Conservation (phyloP, 2,113 vertebrate species). For the Hydropotes inermis region DNA sequence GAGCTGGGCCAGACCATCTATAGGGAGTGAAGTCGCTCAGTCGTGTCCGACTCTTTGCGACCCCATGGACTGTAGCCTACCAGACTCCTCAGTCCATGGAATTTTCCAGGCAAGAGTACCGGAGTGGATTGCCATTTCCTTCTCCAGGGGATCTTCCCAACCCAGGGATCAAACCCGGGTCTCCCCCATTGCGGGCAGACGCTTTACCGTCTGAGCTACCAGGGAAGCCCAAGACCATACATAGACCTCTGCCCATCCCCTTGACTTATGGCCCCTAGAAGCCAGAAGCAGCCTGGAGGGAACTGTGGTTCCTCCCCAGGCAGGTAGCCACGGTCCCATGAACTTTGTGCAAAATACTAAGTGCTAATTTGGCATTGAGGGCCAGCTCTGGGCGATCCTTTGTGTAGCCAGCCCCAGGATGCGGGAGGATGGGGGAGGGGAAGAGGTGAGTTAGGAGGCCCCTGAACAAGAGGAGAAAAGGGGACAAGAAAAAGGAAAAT, state of each 20-base stretch:
- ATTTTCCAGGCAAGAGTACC: no score
- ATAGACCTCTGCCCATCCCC: slow-evolving; percentile 67
- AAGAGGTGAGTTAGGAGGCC: slow-evolving; percentile 16
- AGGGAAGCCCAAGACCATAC: slow-evolving; percentile 10
- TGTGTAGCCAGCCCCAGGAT: slow-evolving; percentile 35
- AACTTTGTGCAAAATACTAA: slow-evolving; percentile 80
- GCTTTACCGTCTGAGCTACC: no score
- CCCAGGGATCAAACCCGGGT: no score
- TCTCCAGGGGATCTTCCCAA: no score
- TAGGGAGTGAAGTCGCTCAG: not conserved
- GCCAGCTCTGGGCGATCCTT: slow-evolving; percentile 49
- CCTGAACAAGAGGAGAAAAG: slow-evolving; percentile 47
- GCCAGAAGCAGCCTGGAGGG: slow-evolving; percentile 69
- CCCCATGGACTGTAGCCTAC: no score
- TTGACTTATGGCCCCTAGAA: slow-evolving; percentile 25
- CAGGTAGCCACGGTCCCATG: slow-evolving; percentile 48
- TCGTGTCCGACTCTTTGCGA: no score
- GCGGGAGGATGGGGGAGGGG: not conserved
- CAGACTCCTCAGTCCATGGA: no score
- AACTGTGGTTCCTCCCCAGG: slow-evolving; percentile 40
- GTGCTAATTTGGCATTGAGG: slow-evolving; percentile 79
- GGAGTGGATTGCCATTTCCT: no score
- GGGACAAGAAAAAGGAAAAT: slow-evolving; percentile 65
- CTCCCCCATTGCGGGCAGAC: no score
- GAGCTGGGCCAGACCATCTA: slow-evolving; percentile 56